These are phyloP conservation scores for Oreortyx pictus DNA, from an alignment of 2,797 vertebrate genomes.

Conservation along the genomic window DNA sequence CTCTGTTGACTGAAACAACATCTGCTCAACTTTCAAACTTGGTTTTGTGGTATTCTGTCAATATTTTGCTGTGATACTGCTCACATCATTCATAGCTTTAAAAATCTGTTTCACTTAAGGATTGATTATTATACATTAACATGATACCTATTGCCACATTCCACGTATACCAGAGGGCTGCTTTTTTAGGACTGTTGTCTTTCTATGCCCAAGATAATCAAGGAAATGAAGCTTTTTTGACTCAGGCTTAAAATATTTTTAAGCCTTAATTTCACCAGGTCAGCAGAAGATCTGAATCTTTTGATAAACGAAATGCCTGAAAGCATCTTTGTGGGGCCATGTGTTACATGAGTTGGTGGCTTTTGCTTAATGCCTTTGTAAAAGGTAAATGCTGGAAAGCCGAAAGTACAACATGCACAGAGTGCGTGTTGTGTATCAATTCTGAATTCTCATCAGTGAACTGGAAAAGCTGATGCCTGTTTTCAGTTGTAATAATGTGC, in stretches of 20 bases:
- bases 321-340: slow-evolving; percentile 79
- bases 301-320: slow-evolving; percentile 73
- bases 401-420: slow-evolving; percentile 58
- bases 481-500: slow-evolving; percentile 78
- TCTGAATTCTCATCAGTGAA: slow-evolving; percentile 83
- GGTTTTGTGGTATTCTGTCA: slow-evolving; percentile 68
- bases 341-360: slow-evolving; percentile 62
- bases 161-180: slow-evolving; percentile 74
- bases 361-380: slow-evolving; percentile 72
- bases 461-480: slow-evolving; percentile 78
- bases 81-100: slow-evolving; percentile 70
- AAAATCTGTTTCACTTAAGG: slow-evolving; percentile 67
- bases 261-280: slow-evolving; percentile 75
- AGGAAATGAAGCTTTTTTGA: slow-evolving; percentile 62
- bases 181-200: slow-evolving; percentile 72
- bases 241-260: slow-evolving; percentile 78
- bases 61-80: slow-evolving; percentile 71
- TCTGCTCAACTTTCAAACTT: slow-evolving; percentile 72
- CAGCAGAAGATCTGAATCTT: slow-evolving; percentile 72
- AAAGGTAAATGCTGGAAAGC: slow-evolving; percentile 75
- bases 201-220: slow-evolving; percentile 69
- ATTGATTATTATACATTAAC: slow-evolving; percentile 46
- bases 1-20: slow-evolving; percentile 68
- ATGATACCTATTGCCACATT: slow-evolving; percentile 66
- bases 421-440: slow-evolving; percentile 78